A percentile compares a stretch with the other conserved stretches of the same genome.
phyloP scores from a whole-genome alignment of 1,140 invertebrate species.

The Protaetia brevitarsis region DNA sequence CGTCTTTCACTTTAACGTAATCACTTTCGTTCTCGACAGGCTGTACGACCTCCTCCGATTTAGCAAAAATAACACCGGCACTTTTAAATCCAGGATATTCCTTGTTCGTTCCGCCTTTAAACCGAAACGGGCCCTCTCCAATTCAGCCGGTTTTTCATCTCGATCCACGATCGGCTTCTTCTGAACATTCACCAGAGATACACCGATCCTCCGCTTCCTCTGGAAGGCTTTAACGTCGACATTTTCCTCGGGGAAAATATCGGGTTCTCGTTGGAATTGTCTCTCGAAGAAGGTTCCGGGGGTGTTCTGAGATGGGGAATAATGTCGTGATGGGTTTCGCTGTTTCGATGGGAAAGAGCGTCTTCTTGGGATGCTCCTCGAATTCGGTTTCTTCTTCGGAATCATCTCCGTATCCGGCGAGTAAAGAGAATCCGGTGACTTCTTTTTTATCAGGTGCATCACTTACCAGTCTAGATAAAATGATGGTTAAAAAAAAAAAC shows the following conservation, averaged over 20 bases:
- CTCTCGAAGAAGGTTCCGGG: conserved; percentile 34
- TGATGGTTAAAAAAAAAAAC: conserved; percentile 25
- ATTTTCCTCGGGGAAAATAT: conserved; percentile 26
- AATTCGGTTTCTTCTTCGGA: conserved; percentile 49
- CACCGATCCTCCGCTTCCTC: conserved; percentile 43
- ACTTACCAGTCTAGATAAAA: not conserved
- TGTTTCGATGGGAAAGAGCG: conserved; percentile 33
- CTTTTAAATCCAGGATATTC: conserved; percentile 42
- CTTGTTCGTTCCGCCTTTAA: conserved; percentile 47
- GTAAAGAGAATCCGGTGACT: conserved; percentile 50
- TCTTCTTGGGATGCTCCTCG: conserved; percentile 21
- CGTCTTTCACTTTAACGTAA: conserved; percentile 30
- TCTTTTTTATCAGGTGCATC: conserved; percentile 16
- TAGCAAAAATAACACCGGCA: conserved; percentile 47
- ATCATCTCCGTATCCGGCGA: conserved; percentile 56
- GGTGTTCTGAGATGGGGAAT: conserved; percentile 50
- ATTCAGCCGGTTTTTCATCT: conserved; percentile 22
- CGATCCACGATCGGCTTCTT: conserved; percentile 28
- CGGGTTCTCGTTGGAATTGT: not conserved
- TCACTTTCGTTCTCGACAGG: conserved; percentile 23
- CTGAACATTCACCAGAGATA: conserved; percentile 39
- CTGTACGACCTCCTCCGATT: conserved; percentile 41
- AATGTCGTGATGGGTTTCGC: conserved; percentile 42
- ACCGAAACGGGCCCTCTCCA: conserved; percentile 38
- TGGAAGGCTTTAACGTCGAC: conserved; percentile 46